phyloP scores from a whole-genome alignment of 2,797 vertebrate genomes.

The Triplophysa yarkandensis region DNA sequence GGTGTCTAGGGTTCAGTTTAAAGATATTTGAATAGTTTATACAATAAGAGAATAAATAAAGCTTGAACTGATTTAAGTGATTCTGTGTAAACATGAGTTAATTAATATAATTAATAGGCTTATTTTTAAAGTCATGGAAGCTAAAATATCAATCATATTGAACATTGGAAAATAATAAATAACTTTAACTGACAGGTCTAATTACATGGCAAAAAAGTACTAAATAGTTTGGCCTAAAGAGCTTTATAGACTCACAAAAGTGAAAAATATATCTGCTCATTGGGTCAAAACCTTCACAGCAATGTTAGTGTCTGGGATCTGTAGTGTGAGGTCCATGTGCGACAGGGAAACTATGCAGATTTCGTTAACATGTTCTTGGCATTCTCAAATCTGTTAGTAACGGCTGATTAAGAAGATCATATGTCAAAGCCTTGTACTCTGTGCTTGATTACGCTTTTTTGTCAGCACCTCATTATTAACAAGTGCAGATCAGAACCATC shows the following conservation, averaged over 20 bases:
- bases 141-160: too few relatives aligned
- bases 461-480: conserved; percentile 61
- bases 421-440: conserved; percentile 56
- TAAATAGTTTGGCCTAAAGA: background rate
- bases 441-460: conserved; percentile 52
- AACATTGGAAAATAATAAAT: too few relatives aligned
- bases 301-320: background rate
- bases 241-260: background rate
- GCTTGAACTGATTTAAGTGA: too few relatives aligned
- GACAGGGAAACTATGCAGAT: conserved; percentile 43
- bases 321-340: conserved; percentile 2
- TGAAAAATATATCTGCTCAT: background rate
- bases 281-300: background rate
- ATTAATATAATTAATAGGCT: too few relatives aligned
- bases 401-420: conserved; percentile 66
- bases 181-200: too few relatives aligned
- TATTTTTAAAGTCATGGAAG: too few relatives aligned
- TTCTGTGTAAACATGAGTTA: too few relatives aligned
- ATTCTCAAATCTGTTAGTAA: conserved; percentile 55
- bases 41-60: too few relatives aligned
- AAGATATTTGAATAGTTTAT: too few relatives aligned
- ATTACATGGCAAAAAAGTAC: too few relatives aligned
- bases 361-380: conserved; percentile 54
- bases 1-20: too few relatives aligned
- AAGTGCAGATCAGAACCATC: conserved; percentile 55